These are phyloP conservation scores for Rhynchomys soricoides DNA, from an alignment of 2,113 vertebrate genomes.

Conservation along the genomic window DNA sequence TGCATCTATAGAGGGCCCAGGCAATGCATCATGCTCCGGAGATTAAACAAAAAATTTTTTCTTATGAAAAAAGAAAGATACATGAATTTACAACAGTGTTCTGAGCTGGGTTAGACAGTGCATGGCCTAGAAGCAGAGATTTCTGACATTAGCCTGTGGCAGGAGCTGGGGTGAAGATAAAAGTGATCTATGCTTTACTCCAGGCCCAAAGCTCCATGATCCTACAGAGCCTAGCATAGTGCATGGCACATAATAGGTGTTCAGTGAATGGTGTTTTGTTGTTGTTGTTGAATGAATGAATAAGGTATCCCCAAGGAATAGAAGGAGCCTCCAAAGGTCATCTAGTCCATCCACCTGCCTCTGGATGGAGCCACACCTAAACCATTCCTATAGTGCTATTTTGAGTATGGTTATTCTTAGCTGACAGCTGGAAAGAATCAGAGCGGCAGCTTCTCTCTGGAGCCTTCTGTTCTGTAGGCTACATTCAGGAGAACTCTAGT, in stretches of 20 bases:
- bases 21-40: neutral
- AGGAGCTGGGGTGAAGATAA: neutral
- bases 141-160: neutral
- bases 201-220: neutral
- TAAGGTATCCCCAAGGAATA: neutral
- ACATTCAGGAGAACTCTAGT: conserved; percentile 46
- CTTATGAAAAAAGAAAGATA: too few species aligned
- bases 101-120: neutral
- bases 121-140: neutral
- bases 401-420: conserved; percentile 80
- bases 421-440: conserved; percentile 79
- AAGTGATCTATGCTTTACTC: neutral
- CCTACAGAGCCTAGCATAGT: neutral
- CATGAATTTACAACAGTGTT: neutral
- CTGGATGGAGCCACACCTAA: conserved; percentile 70
- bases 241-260: neutral
- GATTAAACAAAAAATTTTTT: neutral
- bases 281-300: conserved; percentile 7
- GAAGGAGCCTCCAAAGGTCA: conserved; percentile 39
- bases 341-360: conserved; percentile 76
- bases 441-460: conserved; percentile 60
- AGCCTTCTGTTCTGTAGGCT: conserved; percentile 43
- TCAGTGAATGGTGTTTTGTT: neutral
- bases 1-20: neutral
- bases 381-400: conserved; percentile 74